Conservation (phyloP, 2,888 invertebrate genomes). For the Orthosia gracilis region DNA sequence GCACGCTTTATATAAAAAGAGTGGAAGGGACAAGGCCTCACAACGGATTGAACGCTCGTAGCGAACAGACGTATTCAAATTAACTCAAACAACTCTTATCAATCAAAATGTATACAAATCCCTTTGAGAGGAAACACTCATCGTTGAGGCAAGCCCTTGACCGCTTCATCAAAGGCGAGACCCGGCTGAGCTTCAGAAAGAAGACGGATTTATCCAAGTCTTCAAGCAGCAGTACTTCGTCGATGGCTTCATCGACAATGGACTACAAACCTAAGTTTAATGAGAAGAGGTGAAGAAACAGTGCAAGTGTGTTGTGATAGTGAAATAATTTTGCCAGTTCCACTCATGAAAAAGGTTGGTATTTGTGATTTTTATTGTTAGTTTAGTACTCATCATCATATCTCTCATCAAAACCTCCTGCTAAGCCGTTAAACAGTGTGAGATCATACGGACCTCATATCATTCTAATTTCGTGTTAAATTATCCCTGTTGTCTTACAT, state of each 20-base stretch:
- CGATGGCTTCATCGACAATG: conserved; percentile 80
- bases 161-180: conserved; percentile 90
- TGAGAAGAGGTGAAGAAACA: conserved; percentile 81
- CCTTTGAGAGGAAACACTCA: conserved; percentile 93
- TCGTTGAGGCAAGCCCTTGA: conserved; percentile 93
- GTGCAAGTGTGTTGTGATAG: conserved; percentile 78
- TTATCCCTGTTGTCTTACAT: not conserved
- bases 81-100: conserved; percentile 21
- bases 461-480: not conserved
- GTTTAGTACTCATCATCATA: not conserved
- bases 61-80: conserved; percentile 72
- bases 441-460: too few relatives aligned
- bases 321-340: conserved; percentile 75
- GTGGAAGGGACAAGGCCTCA: conserved; percentile 69
- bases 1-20: conserved; percentile 78
- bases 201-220: conserved; percentile 78
- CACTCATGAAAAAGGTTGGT: conserved; percentile 81
- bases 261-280: conserved; percentile 75
- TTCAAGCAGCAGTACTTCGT: conserved; percentile 77
- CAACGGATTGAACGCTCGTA: conserved; percentile 67
- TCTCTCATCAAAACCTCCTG: not conserved
- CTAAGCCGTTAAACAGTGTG: not conserved
- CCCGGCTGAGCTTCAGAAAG: conserved; percentile 82
- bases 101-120: conserved; percentile 92
- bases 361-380: conserved; percentile 52